Conservation (phyloP, 1,140 invertebrate species). For the Heliconius hermathena region DNA sequence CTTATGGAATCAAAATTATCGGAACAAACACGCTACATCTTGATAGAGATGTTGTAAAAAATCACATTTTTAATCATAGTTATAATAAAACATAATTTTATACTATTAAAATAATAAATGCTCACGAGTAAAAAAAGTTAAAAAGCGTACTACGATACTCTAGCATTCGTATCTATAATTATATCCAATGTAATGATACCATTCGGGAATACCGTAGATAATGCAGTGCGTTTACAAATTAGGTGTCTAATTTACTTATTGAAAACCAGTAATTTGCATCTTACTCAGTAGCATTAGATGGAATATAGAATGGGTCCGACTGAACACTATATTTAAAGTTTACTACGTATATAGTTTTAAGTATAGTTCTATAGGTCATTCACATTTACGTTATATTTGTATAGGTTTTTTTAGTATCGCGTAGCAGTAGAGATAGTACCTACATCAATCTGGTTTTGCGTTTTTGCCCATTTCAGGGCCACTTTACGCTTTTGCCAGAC, state of each 20-base stretch:
- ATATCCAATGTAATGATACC: constrained; percentile 33
- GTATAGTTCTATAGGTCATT: neutral
- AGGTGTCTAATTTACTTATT: constrained; percentile 50
- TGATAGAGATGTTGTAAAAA: constrained; percentile 32
- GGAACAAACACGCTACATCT: neutral
- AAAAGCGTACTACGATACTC: constrained; percentile 14
- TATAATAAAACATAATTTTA: neutral
- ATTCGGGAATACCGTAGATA: constrained; percentile 29
- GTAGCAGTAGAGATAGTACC: neutral
- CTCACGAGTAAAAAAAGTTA: neutral
- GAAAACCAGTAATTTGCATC: constrained; percentile 56
- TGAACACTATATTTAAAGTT: constrained; percentile 4
- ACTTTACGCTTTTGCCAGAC: no score
- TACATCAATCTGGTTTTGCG: neutral
- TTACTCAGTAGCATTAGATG: constrained; percentile 29
- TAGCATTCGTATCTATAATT: constrained; percentile 27
- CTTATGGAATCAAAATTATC: neutral
- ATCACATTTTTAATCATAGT: constrained; percentile 14
- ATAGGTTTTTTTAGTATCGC: neutral
- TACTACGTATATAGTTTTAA: neutral
- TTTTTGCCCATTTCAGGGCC: no score
- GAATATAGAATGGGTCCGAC: constrained; percentile 22
- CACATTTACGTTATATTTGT: constrained; percentile 6
- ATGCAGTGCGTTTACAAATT: constrained; percentile 45
- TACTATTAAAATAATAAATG: constrained; percentile 33